phyloP scores from a whole-genome alignment of 2,888 invertebrate genomes.

The Abrostola tripartita region DNA sequence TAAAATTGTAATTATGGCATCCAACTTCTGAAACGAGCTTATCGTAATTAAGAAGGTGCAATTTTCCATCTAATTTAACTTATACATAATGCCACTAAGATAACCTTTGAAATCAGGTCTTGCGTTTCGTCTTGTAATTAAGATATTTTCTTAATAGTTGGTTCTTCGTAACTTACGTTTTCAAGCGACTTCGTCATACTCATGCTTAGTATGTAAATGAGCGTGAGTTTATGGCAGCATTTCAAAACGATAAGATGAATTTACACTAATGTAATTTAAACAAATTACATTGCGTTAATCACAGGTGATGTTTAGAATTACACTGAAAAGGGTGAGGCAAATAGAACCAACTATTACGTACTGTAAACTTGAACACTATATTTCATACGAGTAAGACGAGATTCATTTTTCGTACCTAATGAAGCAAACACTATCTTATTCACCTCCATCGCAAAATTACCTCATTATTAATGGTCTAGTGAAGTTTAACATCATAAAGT shows the following conservation, averaged over 20 bases:
- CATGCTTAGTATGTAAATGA: too few species aligned
- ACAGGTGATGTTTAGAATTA: too few species aligned
- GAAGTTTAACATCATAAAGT: slow-evolving; percentile 14
- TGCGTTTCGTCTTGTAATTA: background rate
- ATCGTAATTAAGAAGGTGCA: slow-evolving; percentile 9
- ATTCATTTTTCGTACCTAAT: slow-evolving; percentile 11
- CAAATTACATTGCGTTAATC: too few species aligned
- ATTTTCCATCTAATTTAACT: slow-evolving; percentile 13
- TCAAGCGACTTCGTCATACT: too few species aligned
- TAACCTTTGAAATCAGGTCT: too few species aligned
- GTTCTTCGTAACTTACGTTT: background rate
- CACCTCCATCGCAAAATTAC: slow-evolving; percentile 11
- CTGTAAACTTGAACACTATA: background rate
- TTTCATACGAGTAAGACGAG: background rate
- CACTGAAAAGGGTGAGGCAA: too few species aligned
- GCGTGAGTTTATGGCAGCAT: too few species aligned
- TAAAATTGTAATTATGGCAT: slow-evolving; percentile 22
- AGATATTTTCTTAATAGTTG: slow-evolving; percentile 12
- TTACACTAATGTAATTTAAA: too few species aligned
- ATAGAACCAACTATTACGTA: background rate
- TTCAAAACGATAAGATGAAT: too few species aligned
- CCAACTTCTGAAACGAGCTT: background rate
- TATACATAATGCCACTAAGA: background rate
- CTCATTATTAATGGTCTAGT: slow-evolving; percentile 10
- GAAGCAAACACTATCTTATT: slow-evolving; percentile 9